Conservation (phyloP, 2,888 invertebrate genomes). For the Encarsia formosa region DNA sequence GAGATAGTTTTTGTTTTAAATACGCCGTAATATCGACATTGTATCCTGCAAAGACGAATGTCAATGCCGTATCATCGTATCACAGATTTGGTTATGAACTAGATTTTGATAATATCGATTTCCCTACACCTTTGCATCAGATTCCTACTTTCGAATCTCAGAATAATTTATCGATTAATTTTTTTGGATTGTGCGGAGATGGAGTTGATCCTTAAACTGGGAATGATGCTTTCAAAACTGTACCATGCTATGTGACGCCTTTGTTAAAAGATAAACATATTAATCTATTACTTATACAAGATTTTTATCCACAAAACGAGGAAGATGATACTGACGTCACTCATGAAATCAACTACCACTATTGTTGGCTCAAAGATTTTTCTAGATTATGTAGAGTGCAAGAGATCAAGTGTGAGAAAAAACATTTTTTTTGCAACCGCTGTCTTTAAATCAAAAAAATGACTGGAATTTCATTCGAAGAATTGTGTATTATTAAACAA, state of each 20-base stretch:
- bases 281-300: slow-evolving; percentile 4
- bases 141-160: slow-evolving; percentile 28
- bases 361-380: not conserved
- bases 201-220: too few relatives aligned
- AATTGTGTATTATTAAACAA: not conserved
- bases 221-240: not conserved
- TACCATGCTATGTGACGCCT: slow-evolving; percentile 5
- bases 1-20: not conserved
- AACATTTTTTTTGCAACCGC: slow-evolving; percentile 1
- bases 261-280: slow-evolving; percentile 12
- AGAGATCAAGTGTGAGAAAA: not conserved
- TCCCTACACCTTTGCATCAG: slow-evolving; percentile 26
- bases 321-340: not conserved
- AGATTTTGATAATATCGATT: slow-evolving; percentile 28
- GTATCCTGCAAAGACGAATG: slow-evolving; percentile 16
- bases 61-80: slow-evolving; percentile 21
- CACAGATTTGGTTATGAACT: slow-evolving; percentile 13
- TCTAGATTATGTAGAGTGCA: not conserved
- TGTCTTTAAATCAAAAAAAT: not conserved
- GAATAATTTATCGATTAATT: slow-evolving; percentile 25
- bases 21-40: slow-evolving; percentile 26
- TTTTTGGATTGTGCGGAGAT: slow-evolving; percentile 6
- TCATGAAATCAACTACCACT: not conserved
- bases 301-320: not conserved
- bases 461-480: not conserved